Conservation (phyloP, 2,797 vertebrate genomes). For the Tympanoctomys barrerae region DNA sequence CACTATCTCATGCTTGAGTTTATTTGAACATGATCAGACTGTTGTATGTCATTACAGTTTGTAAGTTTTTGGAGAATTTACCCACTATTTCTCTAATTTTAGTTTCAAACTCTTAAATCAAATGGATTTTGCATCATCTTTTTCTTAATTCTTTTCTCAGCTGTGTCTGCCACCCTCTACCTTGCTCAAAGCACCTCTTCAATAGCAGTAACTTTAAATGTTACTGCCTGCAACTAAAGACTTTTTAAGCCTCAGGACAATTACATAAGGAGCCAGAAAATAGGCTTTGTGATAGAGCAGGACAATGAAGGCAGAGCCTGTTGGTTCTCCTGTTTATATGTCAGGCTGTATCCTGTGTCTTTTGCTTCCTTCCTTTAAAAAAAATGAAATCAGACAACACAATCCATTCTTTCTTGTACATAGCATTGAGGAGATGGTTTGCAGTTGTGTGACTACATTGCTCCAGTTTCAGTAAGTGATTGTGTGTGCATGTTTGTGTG, state of each 20-base stretch:
- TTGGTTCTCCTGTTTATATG: not conserved
- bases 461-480: not conserved
- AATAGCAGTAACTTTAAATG: not conserved
- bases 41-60: not conserved
- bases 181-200: not conserved
- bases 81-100: not conserved
- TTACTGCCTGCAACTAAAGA: not conserved
- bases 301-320: not conserved
- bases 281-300: conserved; percentile 2
- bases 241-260: not conserved
- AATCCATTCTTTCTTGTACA: not conserved
- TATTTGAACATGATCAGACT: not conserved
- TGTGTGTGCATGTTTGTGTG: fast-evolving
- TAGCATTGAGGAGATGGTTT: not conserved
- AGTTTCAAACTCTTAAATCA: not conserved
- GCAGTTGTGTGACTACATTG: not conserved
- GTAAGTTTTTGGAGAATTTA: not conserved
- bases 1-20: not conserved
- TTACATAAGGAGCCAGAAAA: conserved; percentile 51
- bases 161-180: not conserved
- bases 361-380: not conserved
- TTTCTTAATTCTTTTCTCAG: not conserved
- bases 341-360: not conserved
- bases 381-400: not conserved
- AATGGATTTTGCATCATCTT: not conserved